These are phyloP conservation scores for Sinonovacula constricta DNA, from an alignment of 1,140 invertebrate species.

Conservation along the genomic window DNA sequence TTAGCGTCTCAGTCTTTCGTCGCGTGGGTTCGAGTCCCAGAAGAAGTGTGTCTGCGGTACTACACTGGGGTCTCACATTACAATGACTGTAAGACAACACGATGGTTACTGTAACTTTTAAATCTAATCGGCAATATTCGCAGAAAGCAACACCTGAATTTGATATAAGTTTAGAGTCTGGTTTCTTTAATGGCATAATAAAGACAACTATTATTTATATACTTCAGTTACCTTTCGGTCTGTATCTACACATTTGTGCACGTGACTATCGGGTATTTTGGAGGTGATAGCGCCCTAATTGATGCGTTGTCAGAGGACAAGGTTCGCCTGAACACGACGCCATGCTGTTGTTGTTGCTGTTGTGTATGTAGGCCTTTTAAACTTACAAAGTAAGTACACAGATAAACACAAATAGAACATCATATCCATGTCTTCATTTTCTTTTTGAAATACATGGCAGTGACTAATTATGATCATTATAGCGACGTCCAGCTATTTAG, in stretches of 20 bases:
- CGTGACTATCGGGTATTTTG: conserved; percentile 30
- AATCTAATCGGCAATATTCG: too few relatives aligned
- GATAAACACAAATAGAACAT: too few relatives aligned
- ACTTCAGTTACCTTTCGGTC: conserved; percentile 31
- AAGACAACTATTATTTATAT: not conserved
- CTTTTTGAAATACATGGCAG: too few relatives aligned
- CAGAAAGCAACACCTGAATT: not conserved
- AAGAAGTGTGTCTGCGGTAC: too few relatives aligned
- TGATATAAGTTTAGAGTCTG: not conserved
- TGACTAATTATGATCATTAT: too few relatives aligned
- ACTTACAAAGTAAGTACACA: conserved; percentile 26
- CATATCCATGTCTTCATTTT: too few relatives aligned
- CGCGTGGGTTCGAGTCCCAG: not conserved
- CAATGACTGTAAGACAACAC: too few relatives aligned
- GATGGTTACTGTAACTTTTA: too few relatives aligned
- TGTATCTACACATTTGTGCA: conserved; percentile 36
- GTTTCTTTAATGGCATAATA: not conserved
- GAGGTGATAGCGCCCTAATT: conserved; percentile 15
- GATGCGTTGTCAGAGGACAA: conserved; percentile 17
- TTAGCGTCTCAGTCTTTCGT: not conserved
- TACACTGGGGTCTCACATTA: too few relatives aligned
- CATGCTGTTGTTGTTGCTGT: conserved; percentile 33
- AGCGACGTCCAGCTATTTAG: too few relatives aligned
- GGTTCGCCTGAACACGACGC: conserved; percentile 11
- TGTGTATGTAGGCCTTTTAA: conserved; percentile 30